Evolutionary conservation across 2,113 vertebrate genomes (phyloP).

Genomic region (Grammomys dolichurus): DNA sequence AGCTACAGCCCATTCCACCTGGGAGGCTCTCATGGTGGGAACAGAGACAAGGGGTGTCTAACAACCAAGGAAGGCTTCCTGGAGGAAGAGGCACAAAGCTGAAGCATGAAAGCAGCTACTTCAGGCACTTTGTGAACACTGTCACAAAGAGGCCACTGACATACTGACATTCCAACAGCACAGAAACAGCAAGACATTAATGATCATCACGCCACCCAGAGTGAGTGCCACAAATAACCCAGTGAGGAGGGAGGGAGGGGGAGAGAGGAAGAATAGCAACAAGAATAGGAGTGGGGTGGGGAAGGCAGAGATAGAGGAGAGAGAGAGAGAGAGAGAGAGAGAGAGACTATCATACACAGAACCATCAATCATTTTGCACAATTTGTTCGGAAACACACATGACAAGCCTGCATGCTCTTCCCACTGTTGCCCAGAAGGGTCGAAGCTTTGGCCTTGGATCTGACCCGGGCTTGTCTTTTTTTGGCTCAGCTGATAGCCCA

Average conservation of each 20-base stretch:
- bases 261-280: background rate
- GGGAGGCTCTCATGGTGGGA: background rate
- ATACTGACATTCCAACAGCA: background rate
- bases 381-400: constrained; percentile 4
- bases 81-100: background rate
- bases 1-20: background rate
- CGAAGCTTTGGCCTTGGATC: background rate
- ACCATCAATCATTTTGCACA: background rate
- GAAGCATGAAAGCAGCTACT: background rate
- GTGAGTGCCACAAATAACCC: background rate
- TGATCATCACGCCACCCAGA: background rate
- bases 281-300: background rate
- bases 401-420: background rate
- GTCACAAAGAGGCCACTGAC: background rate
- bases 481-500: constrained; percentile 47
- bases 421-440: background rate
- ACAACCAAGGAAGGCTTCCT: constrained; percentile 8
- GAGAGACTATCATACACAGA: background rate
- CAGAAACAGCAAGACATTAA: background rate
- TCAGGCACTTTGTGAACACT: background rate
- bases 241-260: background rate
- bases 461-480: background rate
- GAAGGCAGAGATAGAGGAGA: background rate
- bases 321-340: no score
- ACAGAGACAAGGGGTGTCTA: background rate